These are phyloP conservation scores for Chironomus riparius DNA, from an alignment of 2,888 invertebrate genomes.

Conservation along the genomic window DNA sequence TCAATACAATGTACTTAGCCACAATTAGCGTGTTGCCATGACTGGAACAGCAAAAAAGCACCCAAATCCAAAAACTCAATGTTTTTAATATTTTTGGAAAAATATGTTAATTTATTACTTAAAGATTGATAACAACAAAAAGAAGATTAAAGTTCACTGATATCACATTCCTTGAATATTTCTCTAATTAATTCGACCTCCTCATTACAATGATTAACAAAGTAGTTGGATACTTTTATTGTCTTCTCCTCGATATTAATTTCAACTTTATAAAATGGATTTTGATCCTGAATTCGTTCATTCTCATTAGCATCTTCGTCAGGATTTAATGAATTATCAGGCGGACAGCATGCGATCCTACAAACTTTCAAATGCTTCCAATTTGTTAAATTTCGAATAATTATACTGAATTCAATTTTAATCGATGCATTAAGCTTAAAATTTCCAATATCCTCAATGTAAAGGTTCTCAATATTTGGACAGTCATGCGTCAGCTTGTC, in stretches of 20 bases:
- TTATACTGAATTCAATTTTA: neutral
- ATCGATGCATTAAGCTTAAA: slow-evolving; percentile 10
- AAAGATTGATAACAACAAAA: neutral
- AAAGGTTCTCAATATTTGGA: slow-evolving; percentile 9
- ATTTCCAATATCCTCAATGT: slow-evolving; percentile 20
- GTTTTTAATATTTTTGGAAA: neutral
- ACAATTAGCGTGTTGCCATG: too few relatives aligned
- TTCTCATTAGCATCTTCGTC: neutral
- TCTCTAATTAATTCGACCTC: neutral
- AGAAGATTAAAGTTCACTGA: neutral
- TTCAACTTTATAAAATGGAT: slow-evolving; percentile 11
- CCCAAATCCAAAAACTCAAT: too few relatives aligned
- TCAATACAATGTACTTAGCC: too few relatives aligned
- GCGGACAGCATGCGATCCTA: neutral
- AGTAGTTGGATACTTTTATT: neutral
- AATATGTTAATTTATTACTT: neutral
- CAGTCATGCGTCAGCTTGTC: neutral
- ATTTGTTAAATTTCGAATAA: neutral
- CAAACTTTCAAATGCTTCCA: neutral
- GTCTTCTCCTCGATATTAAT: neutral
- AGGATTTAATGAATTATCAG: slow-evolving; percentile 1
- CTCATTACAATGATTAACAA: neutral
- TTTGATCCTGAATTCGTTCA: neutral
- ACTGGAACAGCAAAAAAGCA: too few relatives aligned
- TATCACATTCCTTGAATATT: slow-evolving; percentile 14